Evolutionary conservation across 2,113 vertebrate genomes (phyloP), one percentile per base, ranked within the genome.

Genomic region (Gnathonemus echidnorhynchus): DNA sequence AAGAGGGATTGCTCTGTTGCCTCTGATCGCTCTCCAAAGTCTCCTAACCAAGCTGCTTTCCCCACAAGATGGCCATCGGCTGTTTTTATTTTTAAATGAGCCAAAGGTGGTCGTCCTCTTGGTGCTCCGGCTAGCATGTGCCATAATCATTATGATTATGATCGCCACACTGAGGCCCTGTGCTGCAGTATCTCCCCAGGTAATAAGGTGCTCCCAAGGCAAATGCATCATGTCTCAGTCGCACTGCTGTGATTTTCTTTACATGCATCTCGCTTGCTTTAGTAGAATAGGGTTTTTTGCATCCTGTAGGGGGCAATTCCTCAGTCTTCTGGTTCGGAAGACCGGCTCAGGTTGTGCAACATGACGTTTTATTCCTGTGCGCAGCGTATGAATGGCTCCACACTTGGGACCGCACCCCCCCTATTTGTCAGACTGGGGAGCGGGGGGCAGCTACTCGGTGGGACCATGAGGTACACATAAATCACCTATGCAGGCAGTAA

Each of bases 401-500:
- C 9, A 42, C 27, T 45, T 21, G 24, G 39, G 90, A 91, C 88
- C 85, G 35, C 48, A n/a, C 53, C 46, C 46, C 46, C n/a, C 31
- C 45, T 39, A 86, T 42, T 80, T 91, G 90, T 90, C 77, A 89
- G 62, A 86, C 39, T 46, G 74, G 50, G 31, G 84, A 42, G 35
- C 4, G 74, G 74, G 35, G 74, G 39, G 9, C 19, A 21, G 3
- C 45, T 42, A 45, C 15, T n/a, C 10, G 49, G 42, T 35, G 35
- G 84, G 88, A 50, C 70, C 86, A 88, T 91, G 90, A 92, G 89
- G 90, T 88, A 90, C 56, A 84, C 70, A 88, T 91, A 90, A 91
- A 91, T 92, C 86, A 92, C 74, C 45, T 42, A 8, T 48, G 27
- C 48, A 13, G 45, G 84, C 7, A n/a, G 48, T 4, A 5, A 15